Percentiles rank a stretch among this genome's conserved stretches.
These are phyloP conservation scores for Hemicentrotus pulcherrimus DNA, from an alignment of 35 echinoderm and acorn worm genomes.

Conservation along the genomic window DNA sequence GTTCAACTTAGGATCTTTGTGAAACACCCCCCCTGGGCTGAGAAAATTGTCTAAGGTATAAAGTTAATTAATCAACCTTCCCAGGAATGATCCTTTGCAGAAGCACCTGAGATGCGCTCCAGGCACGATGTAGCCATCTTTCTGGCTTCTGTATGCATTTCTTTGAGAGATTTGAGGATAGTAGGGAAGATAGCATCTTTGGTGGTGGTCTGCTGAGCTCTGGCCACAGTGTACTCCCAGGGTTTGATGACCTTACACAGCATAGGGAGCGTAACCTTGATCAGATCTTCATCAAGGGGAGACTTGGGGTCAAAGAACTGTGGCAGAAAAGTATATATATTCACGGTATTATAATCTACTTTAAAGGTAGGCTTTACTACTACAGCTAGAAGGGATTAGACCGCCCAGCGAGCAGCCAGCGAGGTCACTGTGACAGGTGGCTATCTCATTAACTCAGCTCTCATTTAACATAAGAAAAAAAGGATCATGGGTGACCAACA, in stretches of 20 bases:
- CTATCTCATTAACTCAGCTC: too few relatives aligned
- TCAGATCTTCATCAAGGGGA: conserved; percentile 79
- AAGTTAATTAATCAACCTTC: neutral
- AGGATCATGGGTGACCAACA: too few relatives aligned
- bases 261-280: conserved; percentile 71
- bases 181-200: conserved; percentile 33
- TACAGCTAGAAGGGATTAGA: too few relatives aligned
- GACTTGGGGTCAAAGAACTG: conserved; percentile 48
- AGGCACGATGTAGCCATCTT: conserved; percentile 59
- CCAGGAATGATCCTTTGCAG: neutral
- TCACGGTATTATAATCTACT: neutral
- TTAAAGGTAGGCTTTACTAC: too few relatives aligned
- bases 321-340: neutral
- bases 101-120: neutral
- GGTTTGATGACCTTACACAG: conserved; percentile 60
- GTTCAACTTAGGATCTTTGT: too few relatives aligned
- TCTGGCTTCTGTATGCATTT: conserved; percentile 52
- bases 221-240: conserved; percentile 89
- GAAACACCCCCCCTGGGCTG: too few relatives aligned
- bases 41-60: too few relatives aligned
- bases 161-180: conserved; percentile 57
- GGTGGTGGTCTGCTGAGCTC: conserved; percentile 50
- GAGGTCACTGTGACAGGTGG: too few relatives aligned
- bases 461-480: too few relatives aligned
- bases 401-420: too few relatives aligned